Percentiles rank a stretch among this genome's conserved stretches.
Conservation (phyloP, 2,113 vertebrate genomes). For the Apodemus speciosus region DNA sequence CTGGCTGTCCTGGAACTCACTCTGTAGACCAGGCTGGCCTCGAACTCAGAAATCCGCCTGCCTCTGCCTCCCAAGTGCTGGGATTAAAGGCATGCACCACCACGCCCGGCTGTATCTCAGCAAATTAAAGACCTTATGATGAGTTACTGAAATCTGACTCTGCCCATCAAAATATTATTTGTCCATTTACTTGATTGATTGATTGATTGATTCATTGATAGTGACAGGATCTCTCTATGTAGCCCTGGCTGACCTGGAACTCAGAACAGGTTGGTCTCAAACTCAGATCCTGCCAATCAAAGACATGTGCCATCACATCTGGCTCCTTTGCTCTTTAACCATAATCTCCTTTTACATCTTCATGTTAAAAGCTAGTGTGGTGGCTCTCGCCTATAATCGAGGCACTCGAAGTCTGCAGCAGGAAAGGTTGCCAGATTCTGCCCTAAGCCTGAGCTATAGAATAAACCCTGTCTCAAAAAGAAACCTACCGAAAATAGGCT, state of each 20-base stretch:
- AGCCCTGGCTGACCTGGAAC: not conserved
- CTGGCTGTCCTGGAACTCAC: not conserved
- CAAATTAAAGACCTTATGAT: not conserved
- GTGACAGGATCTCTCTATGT: not conserved
- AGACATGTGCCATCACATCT: not conserved
- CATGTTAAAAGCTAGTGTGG: not conserved
- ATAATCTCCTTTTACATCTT: not conserved
- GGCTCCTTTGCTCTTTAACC: not conserved
- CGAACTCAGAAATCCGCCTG: not conserved
- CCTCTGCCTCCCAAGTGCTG: not conserved
- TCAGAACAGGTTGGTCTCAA: not conserved
- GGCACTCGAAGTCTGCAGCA: not conserved
- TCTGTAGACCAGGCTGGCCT: too few relatives aligned
- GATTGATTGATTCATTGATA: not conserved
- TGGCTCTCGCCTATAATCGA: not conserved
- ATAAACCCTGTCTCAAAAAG: not conserved
- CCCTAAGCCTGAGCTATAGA: not conserved
- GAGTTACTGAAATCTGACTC: not conserved
- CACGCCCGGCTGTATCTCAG: too few relatives aligned
- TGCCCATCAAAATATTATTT: not conserved
- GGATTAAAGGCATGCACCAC: conserved; percentile 6
- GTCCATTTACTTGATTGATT: not conserved
- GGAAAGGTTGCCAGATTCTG: not conserved
- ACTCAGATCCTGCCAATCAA: not conserved
- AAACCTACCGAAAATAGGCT: not conserved